phyloP scores from a whole-genome alignment of 2,888 invertebrate genomes.

The Calephelis perditalis region DNA sequence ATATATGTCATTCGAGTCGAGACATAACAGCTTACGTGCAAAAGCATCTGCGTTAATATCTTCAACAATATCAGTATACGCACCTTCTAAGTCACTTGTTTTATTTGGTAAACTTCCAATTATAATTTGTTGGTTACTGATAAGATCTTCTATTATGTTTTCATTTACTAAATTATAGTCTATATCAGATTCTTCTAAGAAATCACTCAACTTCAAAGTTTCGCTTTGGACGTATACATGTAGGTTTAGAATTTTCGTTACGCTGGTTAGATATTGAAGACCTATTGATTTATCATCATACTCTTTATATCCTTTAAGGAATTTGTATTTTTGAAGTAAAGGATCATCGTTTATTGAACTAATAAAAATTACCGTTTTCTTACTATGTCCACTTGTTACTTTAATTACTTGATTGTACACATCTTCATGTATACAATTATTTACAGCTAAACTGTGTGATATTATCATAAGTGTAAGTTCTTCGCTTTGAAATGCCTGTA shows the following conservation, averaged over 20 bases:
- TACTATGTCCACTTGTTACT: neutral
- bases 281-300: conserved; percentile 1
- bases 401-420: neutral
- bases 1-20: neutral
- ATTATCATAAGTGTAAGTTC: neutral
- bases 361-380: conserved; percentile 1
- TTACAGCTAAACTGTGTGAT: neutral
- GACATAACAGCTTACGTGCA: neutral
- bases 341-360: neutral
- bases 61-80: neutral
- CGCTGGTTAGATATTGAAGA: neutral
- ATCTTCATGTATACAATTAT: neutral
- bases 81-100: conserved; percentile 1
- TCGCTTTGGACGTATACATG: neutral
- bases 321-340: neutral
- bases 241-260: neutral
- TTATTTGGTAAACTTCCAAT: neutral
- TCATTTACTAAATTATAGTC: neutral
- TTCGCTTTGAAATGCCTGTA: conserved; percentile 1
- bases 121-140: neutral
- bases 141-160: neutral
- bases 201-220: neutral
- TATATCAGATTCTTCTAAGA: neutral
- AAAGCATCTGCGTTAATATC: neutral
- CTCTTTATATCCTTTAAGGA: conserved; percentile 1